Evolutionary conservation across 2,113 vertebrate species (phyloP).

Genomic region (Epinephelus fuscoguttatus): DNA sequence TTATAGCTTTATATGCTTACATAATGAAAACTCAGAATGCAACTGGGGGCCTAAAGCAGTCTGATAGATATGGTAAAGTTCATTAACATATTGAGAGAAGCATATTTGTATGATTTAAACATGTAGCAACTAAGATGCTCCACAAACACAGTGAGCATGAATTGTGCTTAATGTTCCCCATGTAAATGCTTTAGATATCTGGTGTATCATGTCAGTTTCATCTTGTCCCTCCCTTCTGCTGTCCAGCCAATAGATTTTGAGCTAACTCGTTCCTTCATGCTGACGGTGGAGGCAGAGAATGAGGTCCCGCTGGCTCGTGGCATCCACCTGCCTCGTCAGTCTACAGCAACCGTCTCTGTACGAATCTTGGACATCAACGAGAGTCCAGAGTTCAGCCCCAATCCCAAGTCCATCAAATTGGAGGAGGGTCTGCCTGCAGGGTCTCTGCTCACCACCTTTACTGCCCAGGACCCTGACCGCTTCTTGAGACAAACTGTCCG

Average conservation of each 20-base stretch:
- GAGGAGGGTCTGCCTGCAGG: slow-evolving; percentile 92
- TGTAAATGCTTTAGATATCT: too few species aligned
- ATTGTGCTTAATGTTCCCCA: too few species aligned
- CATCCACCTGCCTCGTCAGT: slow-evolving; percentile 94
- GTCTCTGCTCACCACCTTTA: slow-evolving; percentile 89
- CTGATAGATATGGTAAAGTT: too few species aligned
- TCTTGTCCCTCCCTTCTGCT: too few species aligned
- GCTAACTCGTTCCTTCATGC: slow-evolving; percentile 91
- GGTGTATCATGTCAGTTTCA: too few species aligned
- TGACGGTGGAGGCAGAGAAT: slow-evolving; percentile 95
- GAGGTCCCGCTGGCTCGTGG: slow-evolving; percentile 93
- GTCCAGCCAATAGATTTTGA: slow-evolving; percentile 96
- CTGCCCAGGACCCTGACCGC: slow-evolving; percentile 93
- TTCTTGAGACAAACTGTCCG: slow-evolving; percentile 91
- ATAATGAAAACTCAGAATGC: too few species aligned
- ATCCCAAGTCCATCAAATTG: slow-evolving; percentile 92
- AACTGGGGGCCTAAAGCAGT: too few species aligned
- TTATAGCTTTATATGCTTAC: too few species aligned
- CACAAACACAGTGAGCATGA: too few species aligned
- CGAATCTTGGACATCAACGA: slow-evolving; percentile 96
- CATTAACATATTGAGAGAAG: too few species aligned
- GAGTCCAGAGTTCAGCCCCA: slow-evolving; percentile 93
- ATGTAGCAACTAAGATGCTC: too few species aligned
- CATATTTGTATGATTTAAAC: too few species aligned
- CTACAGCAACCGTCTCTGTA: slow-evolving; percentile 95